Evolutionary conservation across 2,888 invertebrate genomes (phyloP).

Genomic region (Sericinus montela): DNA sequence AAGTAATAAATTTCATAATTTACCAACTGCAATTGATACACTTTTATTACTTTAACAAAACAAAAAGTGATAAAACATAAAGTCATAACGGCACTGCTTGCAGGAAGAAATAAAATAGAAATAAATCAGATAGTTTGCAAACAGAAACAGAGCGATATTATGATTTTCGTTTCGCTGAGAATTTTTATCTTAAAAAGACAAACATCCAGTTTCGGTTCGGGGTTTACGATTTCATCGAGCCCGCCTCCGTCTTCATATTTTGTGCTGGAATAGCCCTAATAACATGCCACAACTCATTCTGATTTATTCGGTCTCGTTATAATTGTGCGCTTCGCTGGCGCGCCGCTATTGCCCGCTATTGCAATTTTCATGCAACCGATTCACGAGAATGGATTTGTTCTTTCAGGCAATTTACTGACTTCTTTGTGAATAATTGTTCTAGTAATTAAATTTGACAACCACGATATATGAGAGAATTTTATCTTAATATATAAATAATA

Average conservation of each 20-base stretch:
- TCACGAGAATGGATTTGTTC: slow-evolving; percentile 68
- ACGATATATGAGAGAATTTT: no score
- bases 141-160: slow-evolving; percentile 25
- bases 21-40: no score
- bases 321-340: slow-evolving; percentile 75
- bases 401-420: slow-evolving; percentile 67
- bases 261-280: slow-evolving; percentile 71
- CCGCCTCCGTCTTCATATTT: slow-evolving; percentile 62
- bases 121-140: slow-evolving; percentile 29
- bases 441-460: slow-evolving; percentile 51
- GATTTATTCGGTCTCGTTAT: slow-evolving; percentile 78
- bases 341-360: slow-evolving; percentile 66
- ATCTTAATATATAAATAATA: no score
- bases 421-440: slow-evolving; percentile 45
- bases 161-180: slow-evolving; percentile 24
- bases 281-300: slow-evolving; percentile 78
- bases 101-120: slow-evolving; percentile 3
- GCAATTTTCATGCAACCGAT: slow-evolving; percentile 75
- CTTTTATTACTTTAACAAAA: no score
- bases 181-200: slow-evolving; percentile 43
- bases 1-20: no score
- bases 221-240: slow-evolving; percentile 58
- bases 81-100: neutral
- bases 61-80: slow-evolving; percentile 1
- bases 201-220: slow-evolving; percentile 37